phyloP scores from a whole-genome alignment of 2,797 vertebrate species.

The Acestrorhynchus altus region DNA sequence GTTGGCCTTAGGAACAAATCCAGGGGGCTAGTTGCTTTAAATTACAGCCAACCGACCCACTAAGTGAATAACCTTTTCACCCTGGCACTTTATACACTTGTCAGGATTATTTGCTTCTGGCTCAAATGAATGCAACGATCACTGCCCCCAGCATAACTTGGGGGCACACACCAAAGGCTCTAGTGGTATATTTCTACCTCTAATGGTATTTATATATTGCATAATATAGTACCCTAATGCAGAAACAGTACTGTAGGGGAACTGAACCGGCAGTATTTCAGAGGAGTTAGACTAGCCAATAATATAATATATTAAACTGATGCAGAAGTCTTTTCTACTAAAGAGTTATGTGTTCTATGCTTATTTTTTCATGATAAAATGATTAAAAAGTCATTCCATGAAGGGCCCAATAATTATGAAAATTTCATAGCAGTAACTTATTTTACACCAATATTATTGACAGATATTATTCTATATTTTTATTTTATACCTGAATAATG shows the following conservation, averaged over 20 bases:
- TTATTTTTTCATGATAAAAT: no score
- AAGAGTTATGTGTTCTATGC: no score
- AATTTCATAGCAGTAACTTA: no score
- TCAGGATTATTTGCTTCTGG: conserved; percentile 59
- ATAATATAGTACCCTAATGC: background rate
- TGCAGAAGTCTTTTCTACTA: no score
- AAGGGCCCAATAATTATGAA: no score
- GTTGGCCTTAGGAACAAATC: conserved; percentile 61
- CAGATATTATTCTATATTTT: no score
- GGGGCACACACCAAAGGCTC: conserved; percentile 24
- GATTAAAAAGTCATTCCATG: no score
- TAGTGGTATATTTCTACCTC: background rate
- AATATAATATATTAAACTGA: no score
- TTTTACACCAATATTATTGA: no score
- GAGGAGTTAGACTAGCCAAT: no score
- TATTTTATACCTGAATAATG: no score
- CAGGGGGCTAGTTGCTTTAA: conserved; percentile 77
- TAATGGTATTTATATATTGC: background rate
- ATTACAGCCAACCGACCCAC: conserved; percentile 74
- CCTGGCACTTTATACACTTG: conserved; percentile 71
- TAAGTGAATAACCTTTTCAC: conserved; percentile 78
- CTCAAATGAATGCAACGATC: conserved; percentile 54
- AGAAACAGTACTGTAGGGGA: background rate
- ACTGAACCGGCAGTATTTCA: background rate
- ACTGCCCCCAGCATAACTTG: conserved; percentile 36